These are phyloP conservation scores for Phocides pigmalion DNA, from an alignment of 1,140 invertebrate genomes.

Conservation along the genomic window DNA sequence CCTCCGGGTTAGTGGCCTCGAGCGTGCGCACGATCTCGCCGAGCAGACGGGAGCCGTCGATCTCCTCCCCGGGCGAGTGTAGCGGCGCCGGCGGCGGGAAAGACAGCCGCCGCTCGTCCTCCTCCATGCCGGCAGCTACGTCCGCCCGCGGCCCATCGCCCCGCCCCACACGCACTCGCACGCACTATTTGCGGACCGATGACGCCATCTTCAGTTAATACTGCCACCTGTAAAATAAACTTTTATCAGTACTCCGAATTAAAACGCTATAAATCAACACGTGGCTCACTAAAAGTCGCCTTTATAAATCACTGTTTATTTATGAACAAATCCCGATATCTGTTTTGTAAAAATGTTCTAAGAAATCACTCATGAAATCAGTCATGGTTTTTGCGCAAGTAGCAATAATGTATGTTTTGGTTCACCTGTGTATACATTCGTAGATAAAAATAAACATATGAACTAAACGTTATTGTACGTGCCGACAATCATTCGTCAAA, in stretches of 20 bases:
- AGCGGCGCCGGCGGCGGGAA: constrained; percentile 80
- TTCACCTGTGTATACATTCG: not conserved
- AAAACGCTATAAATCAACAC: constrained; percentile 21
- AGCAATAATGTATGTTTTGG: not conserved
- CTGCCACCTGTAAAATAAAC: constrained; percentile 70
- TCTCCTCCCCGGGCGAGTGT: constrained; percentile 78
- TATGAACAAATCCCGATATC: constrained; percentile 13
- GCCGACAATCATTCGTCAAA: too few species aligned
- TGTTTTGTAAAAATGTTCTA: constrained; percentile 20
- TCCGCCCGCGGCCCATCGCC: constrained; percentile 61
- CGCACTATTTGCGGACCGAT: constrained; percentile 63
- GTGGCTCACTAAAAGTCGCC: constrained; percentile 14
- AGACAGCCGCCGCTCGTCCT: constrained; percentile 78
- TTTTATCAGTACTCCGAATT: constrained; percentile 36
- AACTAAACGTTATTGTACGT: too few species aligned
- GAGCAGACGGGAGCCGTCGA: constrained; percentile 78
- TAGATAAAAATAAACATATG: too few species aligned
- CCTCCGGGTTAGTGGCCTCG: constrained; percentile 77
- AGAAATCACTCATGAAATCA: constrained; percentile 11
- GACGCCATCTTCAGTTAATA: constrained; percentile 68
- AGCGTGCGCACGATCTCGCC: constrained; percentile 78
- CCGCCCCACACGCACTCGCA: constrained; percentile 50
- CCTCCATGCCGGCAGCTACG: constrained; percentile 73
- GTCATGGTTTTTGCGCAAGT: not conserved
- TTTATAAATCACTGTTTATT: constrained; percentile 9